Conservation (phyloP, 2,113 vertebrate species). For the Monopterus albus region DNA sequence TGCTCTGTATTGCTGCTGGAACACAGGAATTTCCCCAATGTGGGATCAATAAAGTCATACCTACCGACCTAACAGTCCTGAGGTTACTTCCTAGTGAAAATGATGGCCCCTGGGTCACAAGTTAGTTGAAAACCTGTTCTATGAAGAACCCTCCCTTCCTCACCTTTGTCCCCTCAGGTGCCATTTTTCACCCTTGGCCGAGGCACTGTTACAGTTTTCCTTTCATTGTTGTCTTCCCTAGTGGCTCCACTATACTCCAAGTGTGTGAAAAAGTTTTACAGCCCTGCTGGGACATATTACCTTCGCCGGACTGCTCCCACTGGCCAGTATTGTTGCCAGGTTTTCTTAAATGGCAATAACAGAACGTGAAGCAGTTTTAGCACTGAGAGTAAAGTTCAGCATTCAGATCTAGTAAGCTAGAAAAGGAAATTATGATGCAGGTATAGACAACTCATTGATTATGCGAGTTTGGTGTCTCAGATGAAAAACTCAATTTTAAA, state of each 20-base stretch:
- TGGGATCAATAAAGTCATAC: too few relatives aligned
- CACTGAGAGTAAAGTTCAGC: background rate
- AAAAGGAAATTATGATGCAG: background rate
- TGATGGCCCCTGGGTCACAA: too few relatives aligned
- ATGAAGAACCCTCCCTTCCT: slow-evolving; percentile 32
- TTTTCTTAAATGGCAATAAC: slow-evolving; percentile 24
- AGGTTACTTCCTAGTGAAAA: too few relatives aligned
- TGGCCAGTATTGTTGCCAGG: slow-evolving; percentile 20
- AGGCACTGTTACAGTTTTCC: slow-evolving; percentile 76
- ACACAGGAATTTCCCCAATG: too few relatives aligned
- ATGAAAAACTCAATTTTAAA: background rate
- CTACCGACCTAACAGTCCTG: too few relatives aligned
- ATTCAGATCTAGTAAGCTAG: background rate
- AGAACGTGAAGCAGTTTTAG: slow-evolving; percentile 13
- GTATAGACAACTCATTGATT: background rate
- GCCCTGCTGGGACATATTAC: slow-evolving; percentile 42
- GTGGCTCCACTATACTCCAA: slow-evolving; percentile 70
- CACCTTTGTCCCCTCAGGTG: slow-evolving; percentile 72
- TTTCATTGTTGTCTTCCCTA: slow-evolving; percentile 81
- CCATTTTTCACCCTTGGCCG: slow-evolving; percentile 74
- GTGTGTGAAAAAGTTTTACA: slow-evolving; percentile 57
- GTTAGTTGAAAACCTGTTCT: too few relatives aligned
- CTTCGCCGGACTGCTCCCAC: background rate
- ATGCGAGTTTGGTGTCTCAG: background rate
- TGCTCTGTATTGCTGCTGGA: too few relatives aligned